A percentile compares a stretch with the other conserved stretches of the same genome.
phyloP scores from a whole-genome alignment of 2,888 invertebrate species.

The Athetis lepigone region DNA sequence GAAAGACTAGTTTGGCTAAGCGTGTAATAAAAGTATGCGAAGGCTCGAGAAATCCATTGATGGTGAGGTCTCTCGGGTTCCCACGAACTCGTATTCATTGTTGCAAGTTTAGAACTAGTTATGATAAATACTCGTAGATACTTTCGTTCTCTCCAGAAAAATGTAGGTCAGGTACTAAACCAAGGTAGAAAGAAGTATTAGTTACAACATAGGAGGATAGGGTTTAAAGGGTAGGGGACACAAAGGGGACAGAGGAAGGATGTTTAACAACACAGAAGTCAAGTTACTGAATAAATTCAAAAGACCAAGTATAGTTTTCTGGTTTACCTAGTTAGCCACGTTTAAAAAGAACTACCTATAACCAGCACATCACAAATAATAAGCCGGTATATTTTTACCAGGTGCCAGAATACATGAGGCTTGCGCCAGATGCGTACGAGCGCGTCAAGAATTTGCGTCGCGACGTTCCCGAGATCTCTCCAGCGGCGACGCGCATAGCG shows the following conservation, averaged over 20 bases:
- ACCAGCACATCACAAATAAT: neutral
- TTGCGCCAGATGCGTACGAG: conserved; percentile 81
- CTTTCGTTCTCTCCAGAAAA: no score
- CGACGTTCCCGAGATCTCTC: conserved; percentile 81
- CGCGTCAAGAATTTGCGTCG: conserved; percentile 78
- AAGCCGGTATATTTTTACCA: conserved; percentile 49
- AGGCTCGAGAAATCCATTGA: conserved; percentile 5
- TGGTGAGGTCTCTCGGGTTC: conserved; percentile 10
- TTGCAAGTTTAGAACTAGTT: neutral
- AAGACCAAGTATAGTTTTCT: no score
- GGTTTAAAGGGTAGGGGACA: no score
- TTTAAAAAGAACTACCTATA: no score
- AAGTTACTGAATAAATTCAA: no score
- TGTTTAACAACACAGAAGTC: no score
- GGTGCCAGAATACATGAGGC: conserved; percentile 84
- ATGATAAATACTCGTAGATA: no score
- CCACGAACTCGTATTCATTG: conserved; percentile 3
- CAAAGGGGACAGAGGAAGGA: no score
- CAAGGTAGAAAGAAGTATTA: no score
- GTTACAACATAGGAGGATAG: no score
- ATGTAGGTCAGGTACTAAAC: no score
- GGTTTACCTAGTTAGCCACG: no score
- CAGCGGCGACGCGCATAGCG: conserved; percentile 76
- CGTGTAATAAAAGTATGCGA: neutral
- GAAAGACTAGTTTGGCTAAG: conserved; percentile 4